Evolutionary conservation across 2,888 invertebrate species (phyloP).

Genomic region (Zhengitettix transpicula): DNA sequence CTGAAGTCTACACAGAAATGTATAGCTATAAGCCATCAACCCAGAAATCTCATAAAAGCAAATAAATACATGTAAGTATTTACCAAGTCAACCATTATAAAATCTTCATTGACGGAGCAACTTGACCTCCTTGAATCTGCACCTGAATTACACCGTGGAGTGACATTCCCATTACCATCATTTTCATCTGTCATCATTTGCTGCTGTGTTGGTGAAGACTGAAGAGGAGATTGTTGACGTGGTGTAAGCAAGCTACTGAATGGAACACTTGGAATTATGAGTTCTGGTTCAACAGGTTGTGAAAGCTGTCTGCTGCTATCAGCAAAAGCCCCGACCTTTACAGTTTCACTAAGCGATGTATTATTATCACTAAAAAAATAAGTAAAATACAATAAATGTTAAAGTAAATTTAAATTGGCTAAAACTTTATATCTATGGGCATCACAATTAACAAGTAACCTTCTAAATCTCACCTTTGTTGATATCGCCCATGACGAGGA

Average conservation of each 20-base stretch:
- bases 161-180: slow-evolving; percentile 26
- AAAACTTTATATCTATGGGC: no score
- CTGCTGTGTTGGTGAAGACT: slow-evolving; percentile 8
- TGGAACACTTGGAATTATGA: slow-evolving; percentile 43
- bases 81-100: slow-evolving; percentile 57
- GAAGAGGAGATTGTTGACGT: slow-evolving; percentile 21
- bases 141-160: slow-evolving; percentile 18
- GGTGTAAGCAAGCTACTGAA: slow-evolving; percentile 38
- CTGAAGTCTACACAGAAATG: no score
- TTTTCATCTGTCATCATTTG: slow-evolving; percentile 17
- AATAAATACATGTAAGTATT: slow-evolving; percentile 17
- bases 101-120: slow-evolving; percentile 40
- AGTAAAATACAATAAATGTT: no score
- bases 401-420: no score
- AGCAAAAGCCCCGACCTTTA: slow-evolving; percentile 64
- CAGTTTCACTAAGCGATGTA: slow-evolving; percentile 46
- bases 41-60: no score
- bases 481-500: slow-evolving; percentile 47
- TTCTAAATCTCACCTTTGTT: slow-evolving; percentile 29
- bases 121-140: slow-evolving; percentile 28
- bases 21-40: no score
- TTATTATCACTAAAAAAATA: slow-evolving; percentile 35
- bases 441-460: no score
- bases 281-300: slow-evolving; percentile 25
- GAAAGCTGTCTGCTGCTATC: slow-evolving; percentile 35